A percentile compares a stretch with the other conserved stretches of the same genome.
phyloP scores from a whole-genome alignment of 2,113 vertebrate species.

The Myotis yumanensis region DNA sequence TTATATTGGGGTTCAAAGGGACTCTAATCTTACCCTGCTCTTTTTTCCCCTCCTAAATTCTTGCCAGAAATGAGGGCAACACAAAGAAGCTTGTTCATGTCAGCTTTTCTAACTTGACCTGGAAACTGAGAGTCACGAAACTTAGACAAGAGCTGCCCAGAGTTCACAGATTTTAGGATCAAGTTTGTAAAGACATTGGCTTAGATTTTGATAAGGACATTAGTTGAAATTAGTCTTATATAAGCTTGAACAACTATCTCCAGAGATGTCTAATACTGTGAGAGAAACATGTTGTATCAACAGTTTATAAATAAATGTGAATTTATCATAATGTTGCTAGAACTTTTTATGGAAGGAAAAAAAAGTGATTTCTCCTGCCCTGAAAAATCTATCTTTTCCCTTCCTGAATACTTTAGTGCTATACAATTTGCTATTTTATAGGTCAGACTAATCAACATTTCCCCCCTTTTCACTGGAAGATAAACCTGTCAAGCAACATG shows the following conservation, averaged over 20 bases:
- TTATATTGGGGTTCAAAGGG: conserved; percentile 67
- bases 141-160: conserved; percentile 44
- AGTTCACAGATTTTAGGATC: conserved; percentile 54
- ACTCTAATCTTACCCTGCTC: conserved; percentile 71
- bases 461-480: not conserved
- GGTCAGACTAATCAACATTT: not conserved
- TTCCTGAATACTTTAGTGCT: not conserved
- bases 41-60: conserved; percentile 35
- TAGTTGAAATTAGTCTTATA: conserved; percentile 50
- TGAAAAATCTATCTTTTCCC: not conserved
- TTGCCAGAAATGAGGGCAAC: conserved; percentile 69
- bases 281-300: conserved; percentile 34
- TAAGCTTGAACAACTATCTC: conserved; percentile 36
- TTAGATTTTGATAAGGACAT: conserved; percentile 50
- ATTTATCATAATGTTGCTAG: conserved; percentile 46
- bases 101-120: conserved; percentile 61
- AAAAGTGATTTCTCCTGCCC: not conserved
- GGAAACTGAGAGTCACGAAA: conserved; percentile 63
- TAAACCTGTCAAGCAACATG: not conserved
- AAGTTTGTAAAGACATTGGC: conserved; percentile 52
- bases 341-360: conserved; percentile 41
- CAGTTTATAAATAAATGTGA: conserved; percentile 59
- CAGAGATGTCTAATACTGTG: conserved; percentile 11
- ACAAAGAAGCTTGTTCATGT: conserved; percentile 65
- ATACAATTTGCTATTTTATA: not conserved